phyloP scores from a whole-genome alignment of 2,888 invertebrate species.

The Standfussiana lucernea region DNA sequence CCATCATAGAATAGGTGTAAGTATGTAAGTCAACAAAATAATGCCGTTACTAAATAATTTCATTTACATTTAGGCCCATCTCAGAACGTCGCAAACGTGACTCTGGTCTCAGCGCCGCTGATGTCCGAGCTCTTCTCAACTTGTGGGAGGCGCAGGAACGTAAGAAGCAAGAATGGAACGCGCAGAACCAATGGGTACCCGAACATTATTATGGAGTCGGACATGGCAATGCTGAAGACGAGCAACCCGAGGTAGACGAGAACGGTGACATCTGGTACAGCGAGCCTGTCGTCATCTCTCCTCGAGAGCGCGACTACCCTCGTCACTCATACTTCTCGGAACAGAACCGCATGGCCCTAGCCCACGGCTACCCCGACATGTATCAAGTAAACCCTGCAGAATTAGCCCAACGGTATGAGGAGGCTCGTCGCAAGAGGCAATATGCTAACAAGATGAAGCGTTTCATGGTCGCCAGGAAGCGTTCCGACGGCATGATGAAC shows the following conservation, averaged over 20 bases:
- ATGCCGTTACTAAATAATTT: slow-evolving; percentile 60
- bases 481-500: slow-evolving; percentile 82
- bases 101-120: slow-evolving; percentile 91
- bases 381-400: slow-evolving; percentile 86
- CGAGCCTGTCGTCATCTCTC: slow-evolving; percentile 89
- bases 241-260: slow-evolving; percentile 88
- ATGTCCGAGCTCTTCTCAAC: slow-evolving; percentile 91
- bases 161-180: slow-evolving; percentile 88
- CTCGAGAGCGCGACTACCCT: slow-evolving; percentile 84
- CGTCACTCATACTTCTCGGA: slow-evolving; percentile 88
- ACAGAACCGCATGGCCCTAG: slow-evolving; percentile 85
- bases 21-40: slow-evolving; percentile 53
- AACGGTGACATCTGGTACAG: slow-evolving; percentile 91
- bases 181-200: slow-evolving; percentile 82
- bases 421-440: slow-evolving; percentile 87
- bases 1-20: slow-evolving; percentile 62
- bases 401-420: slow-evolving; percentile 86
- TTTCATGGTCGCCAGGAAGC: slow-evolving; percentile 92
- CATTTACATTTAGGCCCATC: slow-evolving; percentile 79
- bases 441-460: slow-evolving; percentile 90
- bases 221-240: slow-evolving; percentile 85
- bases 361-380: slow-evolving; percentile 85
- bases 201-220: slow-evolving; percentile 82
- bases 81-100: slow-evolving; percentile 91
- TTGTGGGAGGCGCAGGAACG: slow-evolving; percentile 91